Evolutionary conservation across 1,140 invertebrate genomes (phyloP).

Genomic region (Drosophila pandora): DNA sequence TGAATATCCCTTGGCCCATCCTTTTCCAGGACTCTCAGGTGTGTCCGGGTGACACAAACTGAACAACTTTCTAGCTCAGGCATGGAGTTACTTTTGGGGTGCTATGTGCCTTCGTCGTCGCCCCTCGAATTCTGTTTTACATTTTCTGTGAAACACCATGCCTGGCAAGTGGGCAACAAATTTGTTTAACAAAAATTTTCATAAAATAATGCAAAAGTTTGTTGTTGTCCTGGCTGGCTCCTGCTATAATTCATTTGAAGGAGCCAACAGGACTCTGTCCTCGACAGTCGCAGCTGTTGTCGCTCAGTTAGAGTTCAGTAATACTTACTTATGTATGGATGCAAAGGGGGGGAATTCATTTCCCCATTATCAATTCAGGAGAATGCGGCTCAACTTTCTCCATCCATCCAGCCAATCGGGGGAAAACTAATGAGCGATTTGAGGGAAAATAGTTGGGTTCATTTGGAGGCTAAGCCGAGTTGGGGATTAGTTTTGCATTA

Average conservation of each 20-base stretch:
- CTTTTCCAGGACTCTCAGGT: constrained; percentile 48
- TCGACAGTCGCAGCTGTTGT: constrained; percentile 40
- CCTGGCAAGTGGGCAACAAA: constrained; percentile 45
- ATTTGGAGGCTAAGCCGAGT: constrained; percentile 21
- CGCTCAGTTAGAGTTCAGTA: constrained; percentile 41
- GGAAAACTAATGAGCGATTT: constrained; percentile 28
- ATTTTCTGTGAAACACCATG: constrained; percentile 44
- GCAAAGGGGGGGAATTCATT: constrained; percentile 12
- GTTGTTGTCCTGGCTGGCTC: constrained; percentile 13
- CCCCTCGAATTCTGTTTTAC: constrained; percentile 32
- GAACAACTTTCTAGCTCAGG: constrained; percentile 31
- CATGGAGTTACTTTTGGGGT: constrained; percentile 5
- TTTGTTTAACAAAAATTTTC: constrained; percentile 60
- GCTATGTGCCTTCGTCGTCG: no score
- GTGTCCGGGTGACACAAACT: constrained; percentile 57
- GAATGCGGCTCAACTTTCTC: not conserved
- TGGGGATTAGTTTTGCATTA: constrained; percentile 35
- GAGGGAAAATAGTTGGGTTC: constrained; percentile 21
- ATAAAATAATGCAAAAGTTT: constrained; percentile 66
- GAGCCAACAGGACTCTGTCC: constrained; percentile 37
- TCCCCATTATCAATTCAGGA: constrained; percentile 39
- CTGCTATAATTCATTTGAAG: constrained; percentile 55
- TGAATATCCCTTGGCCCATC: constrained; percentile 38
- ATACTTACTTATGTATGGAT: not conserved
- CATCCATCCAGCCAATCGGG: constrained; percentile 13